phyloP scores from a whole-genome alignment of 2,888 invertebrate genomes.

The Drosophila gaucha region DNA sequence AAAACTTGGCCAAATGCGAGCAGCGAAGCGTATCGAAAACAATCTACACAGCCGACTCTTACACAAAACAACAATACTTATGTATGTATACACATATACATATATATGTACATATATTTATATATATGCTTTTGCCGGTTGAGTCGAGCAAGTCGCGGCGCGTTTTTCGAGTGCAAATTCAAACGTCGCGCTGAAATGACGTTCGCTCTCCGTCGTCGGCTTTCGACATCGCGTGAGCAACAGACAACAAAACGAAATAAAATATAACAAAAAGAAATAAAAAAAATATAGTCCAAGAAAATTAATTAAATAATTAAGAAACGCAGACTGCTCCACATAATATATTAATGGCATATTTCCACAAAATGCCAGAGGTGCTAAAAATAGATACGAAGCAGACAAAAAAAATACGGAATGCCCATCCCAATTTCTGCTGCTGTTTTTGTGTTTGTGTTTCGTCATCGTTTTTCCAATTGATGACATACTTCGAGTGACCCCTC shows the following conservation, averaged over 20 bases:
- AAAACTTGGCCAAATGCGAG: constrained; percentile 10
- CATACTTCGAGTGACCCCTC: constrained; percentile 58
- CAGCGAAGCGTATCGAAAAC: constrained; percentile 42
- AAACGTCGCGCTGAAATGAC: constrained; percentile 69
- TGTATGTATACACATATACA: background rate
- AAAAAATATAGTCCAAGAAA: constrained; percentile 30
- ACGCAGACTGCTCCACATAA: constrained; percentile 8
- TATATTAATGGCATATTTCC: constrained; percentile 35
- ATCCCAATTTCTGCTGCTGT: background rate
- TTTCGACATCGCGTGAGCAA: constrained; percentile 48
- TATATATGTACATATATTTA: background rate
- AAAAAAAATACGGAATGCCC: background rate
- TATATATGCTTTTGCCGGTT: constrained; percentile 33
- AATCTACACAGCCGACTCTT: constrained; percentile 34
- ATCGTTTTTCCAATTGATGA: constrained; percentile 62
- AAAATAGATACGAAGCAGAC: constrained; percentile 34
- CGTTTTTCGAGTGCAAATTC: constrained; percentile 67
- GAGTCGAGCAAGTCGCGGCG: constrained; percentile 10
- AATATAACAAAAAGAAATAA: background rate
- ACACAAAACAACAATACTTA: constrained; percentile 3
- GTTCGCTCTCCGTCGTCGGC: constrained; percentile 35
- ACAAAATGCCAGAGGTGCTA: constrained; percentile 50
- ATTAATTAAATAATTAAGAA: constrained; percentile 69
- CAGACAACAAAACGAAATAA: background rate
- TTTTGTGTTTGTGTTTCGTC: constrained; percentile 45